These are phyloP conservation scores for Anguilla pacifica DNA, from an alignment of 2,797 vertebrate species.

Conservation along the genomic window DNA sequence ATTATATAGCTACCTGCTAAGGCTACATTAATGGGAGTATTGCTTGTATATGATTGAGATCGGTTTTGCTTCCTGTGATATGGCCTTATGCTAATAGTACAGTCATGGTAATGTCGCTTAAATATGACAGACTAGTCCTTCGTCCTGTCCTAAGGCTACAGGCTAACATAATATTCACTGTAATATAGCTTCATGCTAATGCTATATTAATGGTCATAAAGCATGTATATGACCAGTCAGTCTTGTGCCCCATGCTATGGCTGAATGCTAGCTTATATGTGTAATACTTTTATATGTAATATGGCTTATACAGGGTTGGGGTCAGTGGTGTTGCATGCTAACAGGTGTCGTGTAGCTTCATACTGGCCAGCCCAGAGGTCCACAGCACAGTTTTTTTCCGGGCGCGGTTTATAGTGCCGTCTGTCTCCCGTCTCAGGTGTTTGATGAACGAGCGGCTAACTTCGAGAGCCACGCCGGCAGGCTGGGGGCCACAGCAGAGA, in stretches of 20 bases:
- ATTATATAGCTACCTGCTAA: neutral
- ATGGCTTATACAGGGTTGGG: neutral
- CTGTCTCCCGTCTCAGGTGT: constrained; percentile 76
- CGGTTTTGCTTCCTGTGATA: neutral
- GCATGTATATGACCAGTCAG: too few relatives aligned
- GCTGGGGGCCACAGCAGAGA: constrained; percentile 92
- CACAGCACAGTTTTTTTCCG: neutral
- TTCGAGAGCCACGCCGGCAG: constrained; percentile 91
- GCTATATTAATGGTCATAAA: neutral
- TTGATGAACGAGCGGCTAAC: constrained; percentile 92
- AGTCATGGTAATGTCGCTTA: too few relatives aligned
- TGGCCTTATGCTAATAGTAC: neutral
- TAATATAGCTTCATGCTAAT: neutral
- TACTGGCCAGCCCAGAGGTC: neutral
- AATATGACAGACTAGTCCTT: too few relatives aligned
- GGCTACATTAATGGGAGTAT: neutral
- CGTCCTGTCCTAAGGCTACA: too few relatives aligned
- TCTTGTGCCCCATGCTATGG: too few relatives aligned
- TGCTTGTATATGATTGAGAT: neutral
- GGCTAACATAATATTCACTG: too few relatives aligned
- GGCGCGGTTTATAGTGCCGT: neutral
- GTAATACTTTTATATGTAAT: neutral
- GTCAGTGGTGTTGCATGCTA: neutral
- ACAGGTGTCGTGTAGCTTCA: neutral
- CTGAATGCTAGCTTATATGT: too few relatives aligned